Conservation (phyloP, 2,797 vertebrate genomes). For the Spinus pinus region DNA sequence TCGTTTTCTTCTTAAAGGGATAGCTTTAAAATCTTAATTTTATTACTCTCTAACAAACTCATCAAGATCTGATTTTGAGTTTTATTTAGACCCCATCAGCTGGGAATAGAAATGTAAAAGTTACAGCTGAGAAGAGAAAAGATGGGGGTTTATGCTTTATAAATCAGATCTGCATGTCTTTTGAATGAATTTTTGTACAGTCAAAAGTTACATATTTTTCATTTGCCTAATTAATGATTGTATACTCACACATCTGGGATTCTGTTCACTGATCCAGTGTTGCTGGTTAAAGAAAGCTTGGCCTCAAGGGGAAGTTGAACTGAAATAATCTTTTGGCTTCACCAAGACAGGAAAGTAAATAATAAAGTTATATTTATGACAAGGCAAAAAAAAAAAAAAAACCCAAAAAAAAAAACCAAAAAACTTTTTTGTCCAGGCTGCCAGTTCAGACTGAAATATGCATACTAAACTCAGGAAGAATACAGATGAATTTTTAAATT, state of each 20-base stretch:
- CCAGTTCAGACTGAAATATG: neutral
- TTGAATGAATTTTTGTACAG: neutral
- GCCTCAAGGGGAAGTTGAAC: neutral
- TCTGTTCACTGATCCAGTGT: neutral
- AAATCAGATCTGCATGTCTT: neutral
- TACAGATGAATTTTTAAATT: neutral
- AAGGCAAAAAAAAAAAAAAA: neutral
- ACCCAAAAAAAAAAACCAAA: neutral
- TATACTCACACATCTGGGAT: neutral
- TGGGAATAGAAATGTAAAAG: neutral
- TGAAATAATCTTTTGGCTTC: neutral
- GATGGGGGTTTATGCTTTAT: rapidly evolving
- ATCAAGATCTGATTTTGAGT: neutral
- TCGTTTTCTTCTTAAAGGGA: neutral
- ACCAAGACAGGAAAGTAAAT: neutral
- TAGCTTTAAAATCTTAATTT: neutral
- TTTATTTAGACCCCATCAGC: neutral
- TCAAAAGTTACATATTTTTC: neutral
- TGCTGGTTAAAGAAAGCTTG: neutral
- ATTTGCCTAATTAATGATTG: neutral
- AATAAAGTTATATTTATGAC: neutral
- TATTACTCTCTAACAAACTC: neutral
- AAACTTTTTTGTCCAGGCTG: neutral
- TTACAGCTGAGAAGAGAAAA: neutral
- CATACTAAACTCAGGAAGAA: neutral